Evolutionary conservation across 2,113 vertebrate species (phyloP).

Genomic region (Stegastes partitus): DNA sequence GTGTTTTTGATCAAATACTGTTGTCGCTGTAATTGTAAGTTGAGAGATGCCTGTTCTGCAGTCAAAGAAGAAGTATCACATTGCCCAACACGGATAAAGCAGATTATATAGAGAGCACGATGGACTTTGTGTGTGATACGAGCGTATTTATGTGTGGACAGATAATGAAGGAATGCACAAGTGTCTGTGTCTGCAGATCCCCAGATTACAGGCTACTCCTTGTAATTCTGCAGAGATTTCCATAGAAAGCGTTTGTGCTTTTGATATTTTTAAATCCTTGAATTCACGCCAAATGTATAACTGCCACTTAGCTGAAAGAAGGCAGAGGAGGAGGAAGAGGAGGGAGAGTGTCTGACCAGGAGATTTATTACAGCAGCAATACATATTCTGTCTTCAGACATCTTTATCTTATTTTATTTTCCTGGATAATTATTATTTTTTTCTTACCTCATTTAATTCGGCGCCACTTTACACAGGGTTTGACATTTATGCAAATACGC

Average conservation of each 20-base stretch:
- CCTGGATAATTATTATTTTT: too few species aligned
- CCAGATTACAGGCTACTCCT: neutral
- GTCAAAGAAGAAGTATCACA: neutral
- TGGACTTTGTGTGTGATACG: neutral
- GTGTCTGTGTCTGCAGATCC: slow-evolving; percentile 11
- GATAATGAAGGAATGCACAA: slow-evolving; percentile 13
- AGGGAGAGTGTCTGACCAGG: neutral
- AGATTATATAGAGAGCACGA: neutral
- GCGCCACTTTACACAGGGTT: neutral
- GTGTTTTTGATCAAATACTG: neutral
- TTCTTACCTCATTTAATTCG: neutral
- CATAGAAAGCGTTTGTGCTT: neutral
- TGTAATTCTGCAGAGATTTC: slow-evolving; percentile 23
- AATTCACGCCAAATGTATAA: slow-evolving; percentile 28
- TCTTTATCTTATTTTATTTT: neutral
- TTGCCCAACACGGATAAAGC: neutral
- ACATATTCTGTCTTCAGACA: slow-evolving; percentile 4
- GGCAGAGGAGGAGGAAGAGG: neutral
- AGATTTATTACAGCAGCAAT: slow-evolving; percentile 15
- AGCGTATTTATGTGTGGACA: neutral
- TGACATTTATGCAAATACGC: neutral
- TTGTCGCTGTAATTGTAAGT: neutral
- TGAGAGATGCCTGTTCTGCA: neutral
- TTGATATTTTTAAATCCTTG: slow-evolving; percentile 40
- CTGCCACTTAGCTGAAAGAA: slow-evolving; percentile 16